Conservation (phyloP, 2,797 vertebrate species). For the Dipus sagitta region DNA sequence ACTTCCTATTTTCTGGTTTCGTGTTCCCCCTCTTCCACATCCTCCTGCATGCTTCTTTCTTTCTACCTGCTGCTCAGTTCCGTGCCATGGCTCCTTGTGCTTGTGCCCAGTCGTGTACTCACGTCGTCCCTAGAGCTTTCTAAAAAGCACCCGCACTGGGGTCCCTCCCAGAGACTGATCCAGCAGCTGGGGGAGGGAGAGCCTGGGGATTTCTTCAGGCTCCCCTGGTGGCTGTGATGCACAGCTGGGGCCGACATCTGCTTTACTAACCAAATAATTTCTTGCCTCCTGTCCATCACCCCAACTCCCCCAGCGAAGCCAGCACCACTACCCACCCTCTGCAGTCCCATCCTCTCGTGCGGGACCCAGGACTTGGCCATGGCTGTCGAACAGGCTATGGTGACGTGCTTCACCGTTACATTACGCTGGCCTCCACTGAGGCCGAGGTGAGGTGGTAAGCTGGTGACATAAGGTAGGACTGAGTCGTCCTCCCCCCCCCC, state of each 20-base stretch:
- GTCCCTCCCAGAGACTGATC: neutral
- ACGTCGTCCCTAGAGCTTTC: neutral
- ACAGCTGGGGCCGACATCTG: neutral
- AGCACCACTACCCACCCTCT: neutral
- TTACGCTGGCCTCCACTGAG: neutral
- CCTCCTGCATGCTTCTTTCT: slow-evolving; percentile 31
- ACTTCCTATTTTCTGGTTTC: neutral
- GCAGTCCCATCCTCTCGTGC: neutral
- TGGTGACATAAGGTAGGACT: neutral
- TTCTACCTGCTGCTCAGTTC: slow-evolving; percentile 38
- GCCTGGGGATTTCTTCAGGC: slow-evolving; percentile 61
- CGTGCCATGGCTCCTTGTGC: neutral
- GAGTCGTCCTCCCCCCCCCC: neutral
- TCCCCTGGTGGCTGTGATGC: neutral
- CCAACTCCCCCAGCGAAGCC: neutral
- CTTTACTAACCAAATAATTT: neutral
- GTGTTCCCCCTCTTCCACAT: neutral
- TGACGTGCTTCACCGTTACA: neutral
- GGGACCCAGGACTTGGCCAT: neutral
- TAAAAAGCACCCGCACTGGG: slow-evolving; percentile 60
- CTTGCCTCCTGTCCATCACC: neutral
- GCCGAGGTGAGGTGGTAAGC: neutral
- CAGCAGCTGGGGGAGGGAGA: neutral
- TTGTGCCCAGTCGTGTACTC: neutral
- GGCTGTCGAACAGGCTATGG: neutral